Evolutionary conservation across 1,140 invertebrate species (phyloP), one percentile per base, ranked within the genome.

Genomic region (Camponotus pennsylvanicus): DNA sequence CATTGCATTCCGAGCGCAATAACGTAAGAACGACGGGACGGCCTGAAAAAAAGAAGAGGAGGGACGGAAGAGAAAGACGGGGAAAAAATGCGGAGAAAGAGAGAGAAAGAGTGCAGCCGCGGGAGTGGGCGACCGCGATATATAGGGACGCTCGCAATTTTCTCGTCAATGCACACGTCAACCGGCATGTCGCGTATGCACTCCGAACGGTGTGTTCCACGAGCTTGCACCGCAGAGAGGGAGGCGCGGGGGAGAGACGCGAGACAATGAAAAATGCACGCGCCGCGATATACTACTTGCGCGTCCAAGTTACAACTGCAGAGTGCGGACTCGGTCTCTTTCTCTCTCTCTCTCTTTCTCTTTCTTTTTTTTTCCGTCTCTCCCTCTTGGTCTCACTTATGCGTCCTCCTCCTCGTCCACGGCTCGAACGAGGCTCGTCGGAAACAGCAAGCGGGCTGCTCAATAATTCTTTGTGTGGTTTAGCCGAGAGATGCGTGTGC

Each of bases 201-300:
- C 86, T 83, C 77, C 52, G 32, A 40, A 45, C 80, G 76, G 75
- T 59, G 76, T 76, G 75, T 85, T 90, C 86, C 84, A 37, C 59
- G 34, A 66, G 83, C 45, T 73, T 73, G 69, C 61, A 77, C 57
- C 57, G 75, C 79, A 59, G 42, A 66, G 40, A 37, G n/a, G 37
- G 37, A 34, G 45, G 37, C 6, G 18, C 27, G 15, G 32, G 45
- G 18, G 34, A 42, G 66, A 27, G 84, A 83, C 88, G 86, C 87
- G 91, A 91, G 89, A 91, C 88, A 86, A 92, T 92, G 90, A 92
- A 92, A 92, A 92, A 92, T 92, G 90, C 91, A 92, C 88, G 82
- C 90, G 77, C 37, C 85, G 69, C 88, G 82, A 89, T 89, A 86
- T 89, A 88, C 86, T 75, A 88, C 82, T 89, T 85, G 78, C 66